A percentile compares a stretch with the other conserved stretches of the same genome.
phyloP scores from a whole-genome alignment of 2,888 invertebrate species.

The Drosophila kuntzei region DNA sequence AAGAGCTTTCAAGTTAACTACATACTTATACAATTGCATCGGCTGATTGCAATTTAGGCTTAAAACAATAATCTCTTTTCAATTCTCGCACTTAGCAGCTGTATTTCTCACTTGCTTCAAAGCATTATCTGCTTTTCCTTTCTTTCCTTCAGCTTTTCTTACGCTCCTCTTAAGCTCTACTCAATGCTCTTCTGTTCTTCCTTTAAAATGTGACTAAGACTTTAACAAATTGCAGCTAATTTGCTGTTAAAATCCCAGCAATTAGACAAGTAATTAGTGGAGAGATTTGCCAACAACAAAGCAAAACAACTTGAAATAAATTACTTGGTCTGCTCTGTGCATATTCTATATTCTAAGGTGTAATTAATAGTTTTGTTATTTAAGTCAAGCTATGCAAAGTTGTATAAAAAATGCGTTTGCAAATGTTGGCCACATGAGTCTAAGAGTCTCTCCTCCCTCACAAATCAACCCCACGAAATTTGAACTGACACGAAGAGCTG shows the following conservation, averaged over 20 bases:
- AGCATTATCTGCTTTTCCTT: background rate
- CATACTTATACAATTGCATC: no score
- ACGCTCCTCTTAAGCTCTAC: background rate
- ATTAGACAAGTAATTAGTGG: slow-evolving; percentile 81
- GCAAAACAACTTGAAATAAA: slow-evolving; percentile 41
- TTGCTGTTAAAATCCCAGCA: slow-evolving; percentile 70
- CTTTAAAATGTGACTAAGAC: slow-evolving; percentile 65
- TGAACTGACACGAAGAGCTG: slow-evolving; percentile 22
- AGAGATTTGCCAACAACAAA: slow-evolving; percentile 57
- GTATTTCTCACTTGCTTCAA: background rate
- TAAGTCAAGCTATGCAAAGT: slow-evolving; percentile 11
- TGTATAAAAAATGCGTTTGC: slow-evolving; percentile 22
- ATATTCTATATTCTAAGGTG: background rate
- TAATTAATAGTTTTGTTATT: slow-evolving; percentile 7
- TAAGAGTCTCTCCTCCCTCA: background rate
- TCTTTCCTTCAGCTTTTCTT: background rate
- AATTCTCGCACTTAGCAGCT: background rate
- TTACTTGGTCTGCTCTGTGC: slow-evolving; percentile 29
- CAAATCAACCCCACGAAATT: slow-evolving; percentile 6
- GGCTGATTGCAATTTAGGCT: background rate
- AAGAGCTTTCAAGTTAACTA: background rate
- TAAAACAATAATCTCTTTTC: background rate
- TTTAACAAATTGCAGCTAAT: slow-evolving; percentile 77
- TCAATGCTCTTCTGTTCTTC: background rate
- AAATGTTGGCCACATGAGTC: slow-evolving; percentile 64